phyloP scores from a whole-genome alignment of 2,113 vertebrate species.

The Clupea harengus region DNA sequence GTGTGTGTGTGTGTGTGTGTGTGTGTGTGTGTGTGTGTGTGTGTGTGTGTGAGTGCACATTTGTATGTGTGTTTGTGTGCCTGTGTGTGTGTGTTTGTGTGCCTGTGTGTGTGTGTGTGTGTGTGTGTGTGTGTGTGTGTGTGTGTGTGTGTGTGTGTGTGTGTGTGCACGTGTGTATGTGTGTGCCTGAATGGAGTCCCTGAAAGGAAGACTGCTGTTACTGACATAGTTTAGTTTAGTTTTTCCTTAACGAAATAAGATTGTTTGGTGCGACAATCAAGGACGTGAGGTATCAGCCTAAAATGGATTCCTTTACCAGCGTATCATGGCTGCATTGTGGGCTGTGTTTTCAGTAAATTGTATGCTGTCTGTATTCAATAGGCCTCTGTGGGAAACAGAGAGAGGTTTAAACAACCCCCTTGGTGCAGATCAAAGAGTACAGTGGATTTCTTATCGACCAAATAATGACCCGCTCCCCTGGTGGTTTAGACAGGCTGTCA shows the following conservation, averaged over 20 bases:
- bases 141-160: background rate
- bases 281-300: background rate
- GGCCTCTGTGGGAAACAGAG: background rate
- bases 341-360: background rate
- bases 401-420: background rate
- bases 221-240: background rate
- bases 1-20: background rate
- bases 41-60: background rate
- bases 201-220: background rate
- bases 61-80: too few relatives aligned
- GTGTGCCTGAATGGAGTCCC: background rate
- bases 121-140: background rate
- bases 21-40: background rate
- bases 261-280: background rate
- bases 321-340: background rate
- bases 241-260: background rate
- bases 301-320: background rate
- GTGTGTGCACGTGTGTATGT: background rate
- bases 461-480: background rate
- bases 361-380: background rate
- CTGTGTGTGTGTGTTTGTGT: too few relatives aligned
- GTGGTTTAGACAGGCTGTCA: conserved; percentile 1
- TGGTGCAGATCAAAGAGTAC: background rate
- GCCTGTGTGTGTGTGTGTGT: background rate
- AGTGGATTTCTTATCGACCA: conserved; percentile 14